Evolutionary conservation across 2,797 vertebrate genomes (phyloP).

Genomic region (Artibeus jamaicensis): DNA sequence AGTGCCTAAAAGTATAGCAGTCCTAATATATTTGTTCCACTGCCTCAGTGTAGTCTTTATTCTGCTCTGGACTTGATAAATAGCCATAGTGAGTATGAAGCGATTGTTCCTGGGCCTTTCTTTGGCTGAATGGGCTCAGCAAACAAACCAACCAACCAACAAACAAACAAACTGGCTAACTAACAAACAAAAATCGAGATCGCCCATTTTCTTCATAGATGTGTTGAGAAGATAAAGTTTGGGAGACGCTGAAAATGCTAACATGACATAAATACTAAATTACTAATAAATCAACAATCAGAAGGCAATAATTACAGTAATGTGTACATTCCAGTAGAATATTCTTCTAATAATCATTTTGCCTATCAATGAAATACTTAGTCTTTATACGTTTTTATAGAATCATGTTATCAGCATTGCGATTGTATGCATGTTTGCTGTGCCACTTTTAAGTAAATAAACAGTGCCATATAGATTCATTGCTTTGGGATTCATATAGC

Average conservation of each 20-base stretch:
- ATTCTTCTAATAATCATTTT: not conserved
- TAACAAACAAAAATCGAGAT: not conserved
- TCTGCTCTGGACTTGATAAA: not conserved
- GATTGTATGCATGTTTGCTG: not conserved
- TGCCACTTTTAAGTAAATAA: not conserved
- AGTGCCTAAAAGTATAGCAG: not conserved
- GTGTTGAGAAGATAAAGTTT: not conserved
- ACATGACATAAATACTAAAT: not conserved
- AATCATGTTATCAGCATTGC: not conserved
- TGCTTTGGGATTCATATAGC: not conserved
- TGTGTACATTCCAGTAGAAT: not conserved
- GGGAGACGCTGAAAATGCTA: not conserved
- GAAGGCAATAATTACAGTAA: not conserved
- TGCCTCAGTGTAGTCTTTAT: not conserved
- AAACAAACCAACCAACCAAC: not conserved
- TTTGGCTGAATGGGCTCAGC: not conserved
- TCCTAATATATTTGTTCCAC: not conserved
- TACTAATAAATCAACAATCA: not conserved
- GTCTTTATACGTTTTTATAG: not conserved
- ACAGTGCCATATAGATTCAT: not conserved
- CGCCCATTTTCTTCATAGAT: not conserved
- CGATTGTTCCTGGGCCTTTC: not conserved
- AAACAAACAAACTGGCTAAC: not conserved
- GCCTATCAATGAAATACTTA: not conserved
- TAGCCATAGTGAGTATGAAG: not conserved